Percentiles rank a stretch among this genome's conserved stretches.
Conservation (phyloP, 2,797 vertebrate genomes). For the Knipowitschia caucasica region DNA sequence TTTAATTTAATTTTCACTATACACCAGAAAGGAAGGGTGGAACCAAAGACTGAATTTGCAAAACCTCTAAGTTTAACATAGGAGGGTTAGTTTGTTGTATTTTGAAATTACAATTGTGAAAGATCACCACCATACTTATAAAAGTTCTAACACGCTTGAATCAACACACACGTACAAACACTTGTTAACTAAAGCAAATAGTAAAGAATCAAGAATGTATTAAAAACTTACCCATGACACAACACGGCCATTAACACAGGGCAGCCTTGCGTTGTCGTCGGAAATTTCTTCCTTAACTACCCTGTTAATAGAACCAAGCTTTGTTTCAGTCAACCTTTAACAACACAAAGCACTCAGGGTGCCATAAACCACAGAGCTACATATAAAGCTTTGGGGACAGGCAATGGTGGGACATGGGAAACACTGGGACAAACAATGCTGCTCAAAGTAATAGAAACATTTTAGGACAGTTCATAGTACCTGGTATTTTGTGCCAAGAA, state of each 20-base stretch:
- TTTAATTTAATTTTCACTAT: slow-evolving; percentile 62
- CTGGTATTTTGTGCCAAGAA: neutral
- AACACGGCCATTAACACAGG: slow-evolving; percentile 97
- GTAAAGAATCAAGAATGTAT: slow-evolving; percentile 7
- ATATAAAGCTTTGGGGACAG: slow-evolving; percentile 25
- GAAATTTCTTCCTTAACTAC: slow-evolving; percentile 88
- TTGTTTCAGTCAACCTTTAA: slow-evolving; percentile 50
- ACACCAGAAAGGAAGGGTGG: slow-evolving; percentile 34
- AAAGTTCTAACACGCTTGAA: slow-evolving; percentile 10
- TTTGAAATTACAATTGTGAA: slow-evolving; percentile 33
- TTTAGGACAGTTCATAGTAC: neutral
- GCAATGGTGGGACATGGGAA: slow-evolving; percentile 14
- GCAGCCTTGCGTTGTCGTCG: slow-evolving; percentile 93
- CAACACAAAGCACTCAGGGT: slow-evolving; percentile 40
- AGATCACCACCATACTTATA: slow-evolving; percentile 28
- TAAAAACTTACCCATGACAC: slow-evolving; percentile 90
- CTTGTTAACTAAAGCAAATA: slow-evolving; percentile 11
- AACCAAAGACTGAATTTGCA: slow-evolving; percentile 40
- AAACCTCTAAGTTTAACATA: too few relatives aligned
- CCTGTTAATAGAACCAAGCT: slow-evolving; percentile 55
- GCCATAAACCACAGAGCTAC: slow-evolving; percentile 45
- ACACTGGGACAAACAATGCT: slow-evolving; percentile 22
- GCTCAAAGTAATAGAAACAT: slow-evolving; percentile 21
- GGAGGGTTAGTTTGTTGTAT: slow-evolving; percentile 11
- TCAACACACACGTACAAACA: slow-evolving; percentile 21